phyloP scores from a whole-genome alignment of 1,140 invertebrate genomes.

The Heliconius hermathena region DNA sequence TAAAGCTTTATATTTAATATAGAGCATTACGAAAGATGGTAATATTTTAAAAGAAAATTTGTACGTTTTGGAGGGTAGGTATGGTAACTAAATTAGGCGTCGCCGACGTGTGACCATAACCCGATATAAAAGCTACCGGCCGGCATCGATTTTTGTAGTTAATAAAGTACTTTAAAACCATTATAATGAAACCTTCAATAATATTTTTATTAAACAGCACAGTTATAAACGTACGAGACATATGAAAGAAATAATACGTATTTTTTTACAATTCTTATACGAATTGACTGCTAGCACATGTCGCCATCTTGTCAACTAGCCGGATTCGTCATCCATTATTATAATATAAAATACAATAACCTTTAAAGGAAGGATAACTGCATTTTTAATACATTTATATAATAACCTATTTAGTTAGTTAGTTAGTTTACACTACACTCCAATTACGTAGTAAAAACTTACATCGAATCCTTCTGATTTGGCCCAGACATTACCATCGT shows the following conservation, averaged over 20 bases:
- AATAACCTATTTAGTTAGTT: not conserved
- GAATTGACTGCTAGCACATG: conserved; percentile 73
- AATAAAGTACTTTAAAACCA: not conserved
- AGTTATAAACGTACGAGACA: not conserved
- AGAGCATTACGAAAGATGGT: not conserved
- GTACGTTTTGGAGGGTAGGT: not conserved
- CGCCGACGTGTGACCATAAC: conserved; percentile 49
- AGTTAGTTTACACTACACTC: not conserved
- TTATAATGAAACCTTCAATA: not conserved
- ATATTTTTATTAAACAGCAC: not conserved
- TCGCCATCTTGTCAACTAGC: conserved; percentile 82
- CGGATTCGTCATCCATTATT: conserved; percentile 67
- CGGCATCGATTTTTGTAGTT: conserved; percentile 40
- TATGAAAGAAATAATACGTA: conserved; percentile 8
- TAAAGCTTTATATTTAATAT: not conserved
- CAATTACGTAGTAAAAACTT: conserved; percentile 80
- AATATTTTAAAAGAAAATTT: not conserved
- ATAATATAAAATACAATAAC: conserved; percentile 22
- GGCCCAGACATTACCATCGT: conserved; percentile 97
- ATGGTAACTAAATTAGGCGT: conserved; percentile 22
- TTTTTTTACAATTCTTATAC: conserved; percentile 48
- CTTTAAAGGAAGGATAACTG: not conserved
- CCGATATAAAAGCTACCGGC: conserved; percentile 49
- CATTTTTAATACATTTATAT: not conserved
- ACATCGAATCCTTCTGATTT: conserved; percentile 96